Evolutionary conservation across 2,797 vertebrate genomes (phyloP).

Genomic region (Microctenopoma steveboyesi): DNA sequence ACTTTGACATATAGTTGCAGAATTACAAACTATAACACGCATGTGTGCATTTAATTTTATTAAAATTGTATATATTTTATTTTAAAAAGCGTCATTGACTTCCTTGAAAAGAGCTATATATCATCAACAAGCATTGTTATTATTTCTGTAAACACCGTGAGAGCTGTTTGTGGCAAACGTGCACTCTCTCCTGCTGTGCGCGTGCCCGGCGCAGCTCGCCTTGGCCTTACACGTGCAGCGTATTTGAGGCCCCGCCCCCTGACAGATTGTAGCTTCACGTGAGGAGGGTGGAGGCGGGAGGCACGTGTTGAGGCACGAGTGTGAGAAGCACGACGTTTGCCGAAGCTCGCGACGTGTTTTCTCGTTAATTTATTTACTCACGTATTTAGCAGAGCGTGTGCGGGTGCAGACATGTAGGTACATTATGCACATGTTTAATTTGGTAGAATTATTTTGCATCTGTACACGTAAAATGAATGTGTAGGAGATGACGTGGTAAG

Average conservation of each 20-base stretch:
- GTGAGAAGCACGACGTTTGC: too few relatives aligned
- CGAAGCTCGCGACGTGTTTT: too few relatives aligned
- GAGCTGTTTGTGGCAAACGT: not conserved
- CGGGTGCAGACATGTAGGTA: not conserved
- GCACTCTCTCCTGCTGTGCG: constrained; percentile 5
- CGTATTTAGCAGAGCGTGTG: not conserved
- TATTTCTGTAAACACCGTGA: not conserved
- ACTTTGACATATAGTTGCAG: too few relatives aligned
- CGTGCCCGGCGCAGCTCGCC: constrained; percentile 36
- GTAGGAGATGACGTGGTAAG: too few relatives aligned
- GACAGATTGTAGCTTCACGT: constrained; percentile 68
- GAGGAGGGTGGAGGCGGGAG: constrained; percentile 47
- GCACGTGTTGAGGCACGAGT: constrained; percentile 78
- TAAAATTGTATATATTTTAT: too few relatives aligned
- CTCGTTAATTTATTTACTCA: too few relatives aligned
- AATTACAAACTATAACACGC: too few relatives aligned
- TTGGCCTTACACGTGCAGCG: constrained; percentile 55
- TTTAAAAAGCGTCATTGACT: too few relatives aligned
- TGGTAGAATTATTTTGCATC: too few relatives aligned
- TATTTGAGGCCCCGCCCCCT: constrained; percentile 56
- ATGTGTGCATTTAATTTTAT: not conserved
- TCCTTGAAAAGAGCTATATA: too few relatives aligned
- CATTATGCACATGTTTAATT: not conserved
- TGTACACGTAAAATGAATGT: too few relatives aligned
- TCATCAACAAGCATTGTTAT: too few relatives aligned